phyloP scores from a whole-genome alignment of 2,888 invertebrate species.

The Apeira syringaria region DNA sequence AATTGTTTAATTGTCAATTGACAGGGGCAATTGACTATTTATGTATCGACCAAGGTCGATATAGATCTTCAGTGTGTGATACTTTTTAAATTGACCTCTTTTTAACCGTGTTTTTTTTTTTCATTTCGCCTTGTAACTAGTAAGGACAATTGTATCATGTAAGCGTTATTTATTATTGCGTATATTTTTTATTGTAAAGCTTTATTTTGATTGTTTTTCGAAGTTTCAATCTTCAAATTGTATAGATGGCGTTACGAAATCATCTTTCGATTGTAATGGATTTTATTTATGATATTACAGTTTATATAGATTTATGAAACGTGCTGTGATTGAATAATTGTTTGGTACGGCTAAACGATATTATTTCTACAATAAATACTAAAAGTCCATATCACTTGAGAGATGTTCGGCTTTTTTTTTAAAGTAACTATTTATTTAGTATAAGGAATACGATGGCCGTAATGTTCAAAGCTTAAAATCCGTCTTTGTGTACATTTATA shows the following conservation, averaged over 20 bases:
- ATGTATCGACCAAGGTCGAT: neutral
- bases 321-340: conserved; percentile 2
- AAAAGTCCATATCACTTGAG: conserved; percentile 37
- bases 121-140: conserved; percentile 7
- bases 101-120: neutral
- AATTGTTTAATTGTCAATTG: conserved; percentile 22
- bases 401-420: conserved; percentile 37
- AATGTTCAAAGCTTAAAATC: conserved; percentile 28
- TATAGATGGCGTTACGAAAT: conserved; percentile 26
- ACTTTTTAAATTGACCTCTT: neutral
- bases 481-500: conserved; percentile 15
- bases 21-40: conserved; percentile 6
- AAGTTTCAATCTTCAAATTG: conserved; percentile 47
- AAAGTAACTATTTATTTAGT: conserved; percentile 63
- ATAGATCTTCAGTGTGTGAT: neutral
- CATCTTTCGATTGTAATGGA: conserved; percentile 34
- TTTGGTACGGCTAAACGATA: too few species aligned
- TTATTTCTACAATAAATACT: too few species aligned
- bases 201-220: conserved; percentile 20
- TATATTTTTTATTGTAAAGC: conserved; percentile 9
- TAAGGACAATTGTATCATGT: conserved; percentile 17
- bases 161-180: conserved; percentile 29
- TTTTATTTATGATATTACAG: conserved; percentile 24
- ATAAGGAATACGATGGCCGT: conserved; percentile 45
- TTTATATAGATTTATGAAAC: conserved; percentile 11